Evolutionary conservation across 2,888 invertebrate genomes (phyloP).

Genomic region (Acheta domesticus): DNA sequence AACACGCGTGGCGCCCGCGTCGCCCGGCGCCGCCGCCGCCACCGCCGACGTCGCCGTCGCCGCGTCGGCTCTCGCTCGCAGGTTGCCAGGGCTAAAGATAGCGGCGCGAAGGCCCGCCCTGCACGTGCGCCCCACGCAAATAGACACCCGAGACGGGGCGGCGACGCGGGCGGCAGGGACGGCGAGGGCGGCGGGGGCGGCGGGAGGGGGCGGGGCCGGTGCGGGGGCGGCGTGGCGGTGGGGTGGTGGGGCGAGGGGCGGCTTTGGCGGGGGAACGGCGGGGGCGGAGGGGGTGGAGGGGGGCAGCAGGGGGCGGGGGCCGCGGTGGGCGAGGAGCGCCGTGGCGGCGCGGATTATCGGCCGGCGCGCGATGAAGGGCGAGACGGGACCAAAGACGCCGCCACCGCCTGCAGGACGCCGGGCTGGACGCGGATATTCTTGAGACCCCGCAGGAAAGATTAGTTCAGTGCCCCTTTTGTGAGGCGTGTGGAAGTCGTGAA

Average conservation of each 20-base stretch:
- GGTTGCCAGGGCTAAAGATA: conserved; percentile 1
- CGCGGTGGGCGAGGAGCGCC: background rate
- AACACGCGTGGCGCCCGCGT: background rate
- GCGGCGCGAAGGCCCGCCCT: background rate
- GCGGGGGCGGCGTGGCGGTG: background rate
- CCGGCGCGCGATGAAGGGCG: background rate
- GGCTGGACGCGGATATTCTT: background rate
- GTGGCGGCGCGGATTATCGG: background rate
- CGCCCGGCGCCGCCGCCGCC: background rate
- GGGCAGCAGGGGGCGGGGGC: background rate
- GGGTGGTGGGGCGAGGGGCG: background rate
- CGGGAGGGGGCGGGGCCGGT: background rate
- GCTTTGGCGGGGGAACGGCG: background rate
- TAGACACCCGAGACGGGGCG: background rate
- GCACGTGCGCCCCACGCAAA: conserved; percentile 10
- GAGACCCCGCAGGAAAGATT: too few species aligned
- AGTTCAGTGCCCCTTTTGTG: too few species aligned
- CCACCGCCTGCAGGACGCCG: background rate
- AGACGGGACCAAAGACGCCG: background rate
- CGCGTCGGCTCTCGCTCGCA: background rate
- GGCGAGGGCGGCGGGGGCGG: background rate
- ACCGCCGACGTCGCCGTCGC: background rate
- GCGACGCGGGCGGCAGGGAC: background rate
- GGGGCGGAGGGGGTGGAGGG: background rate
- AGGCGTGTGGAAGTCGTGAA: too few species aligned